Conservation (phyloP, 1,140 invertebrate genomes). For the Gonatopus flavifemur region DNA sequence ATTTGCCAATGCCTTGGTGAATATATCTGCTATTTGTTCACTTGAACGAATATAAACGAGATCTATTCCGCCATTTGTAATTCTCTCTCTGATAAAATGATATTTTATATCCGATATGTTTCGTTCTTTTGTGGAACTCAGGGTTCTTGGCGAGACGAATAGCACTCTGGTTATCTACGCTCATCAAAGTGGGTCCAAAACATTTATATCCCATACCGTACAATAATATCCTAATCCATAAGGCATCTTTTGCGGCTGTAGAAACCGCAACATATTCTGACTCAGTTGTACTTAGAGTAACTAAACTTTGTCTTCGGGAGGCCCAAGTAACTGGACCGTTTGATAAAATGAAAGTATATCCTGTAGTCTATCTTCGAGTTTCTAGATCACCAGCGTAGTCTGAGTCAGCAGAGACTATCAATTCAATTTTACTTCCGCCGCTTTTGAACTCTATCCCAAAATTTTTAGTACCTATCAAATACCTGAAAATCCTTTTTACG, state of each 20-base stretch:
- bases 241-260: no score
- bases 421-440: constrained; percentile 4
- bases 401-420: constrained; percentile 41
- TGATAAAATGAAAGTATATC: constrained; percentile 37
- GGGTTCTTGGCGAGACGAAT: not conserved
- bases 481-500: no score
- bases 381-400: constrained; percentile 45
- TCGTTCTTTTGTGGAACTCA: not conserved
- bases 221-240: not conserved
- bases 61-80: not conserved
- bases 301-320: not conserved
- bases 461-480: not conserved
- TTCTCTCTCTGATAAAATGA: constrained; percentile 1
- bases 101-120: not conserved
- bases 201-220: not conserved
- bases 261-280: not conserved
- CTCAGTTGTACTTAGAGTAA: no score
- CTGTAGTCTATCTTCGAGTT: constrained; percentile 40
- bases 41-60: not conserved
- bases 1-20: not conserved
- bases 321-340: constrained; percentile 41
- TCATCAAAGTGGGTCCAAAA: not conserved
- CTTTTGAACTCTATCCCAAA: constrained; percentile 1
- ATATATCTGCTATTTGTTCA: not conserved
- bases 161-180: no score